These are phyloP conservation scores for Labroides dimidiatus DNA, from an alignment of 2,797 vertebrate species.

Conservation along the genomic window DNA sequence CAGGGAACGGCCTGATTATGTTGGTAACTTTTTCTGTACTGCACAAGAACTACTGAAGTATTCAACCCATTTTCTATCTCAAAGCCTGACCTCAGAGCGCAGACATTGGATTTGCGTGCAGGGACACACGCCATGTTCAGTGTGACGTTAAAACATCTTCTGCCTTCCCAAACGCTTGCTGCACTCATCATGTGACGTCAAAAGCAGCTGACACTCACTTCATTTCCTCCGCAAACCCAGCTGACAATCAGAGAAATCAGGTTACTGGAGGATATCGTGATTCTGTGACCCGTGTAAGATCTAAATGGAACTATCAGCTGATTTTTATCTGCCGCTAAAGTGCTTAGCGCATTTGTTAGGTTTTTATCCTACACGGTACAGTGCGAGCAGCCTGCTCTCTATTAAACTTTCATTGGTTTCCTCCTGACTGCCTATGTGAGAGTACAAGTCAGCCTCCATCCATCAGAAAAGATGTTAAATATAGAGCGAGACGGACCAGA, in stretches of 20 bases:
- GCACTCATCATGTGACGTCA: neutral
- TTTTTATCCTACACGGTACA: slow-evolving; percentile 31
- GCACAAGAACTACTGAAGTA: neutral
- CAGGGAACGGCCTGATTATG: no score
- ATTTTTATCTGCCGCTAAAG: slow-evolving; percentile 33
- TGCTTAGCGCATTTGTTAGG: slow-evolving; percentile 22
- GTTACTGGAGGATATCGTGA: slow-evolving; percentile 8
- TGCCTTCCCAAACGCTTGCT: neutral
- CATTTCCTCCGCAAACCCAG: slow-evolving; percentile 22
- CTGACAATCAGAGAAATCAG: slow-evolving; percentile 21
- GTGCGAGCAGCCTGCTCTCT: slow-evolving; percentile 53
- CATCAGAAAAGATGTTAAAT: slow-evolving; percentile 77
- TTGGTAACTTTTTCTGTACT: neutral
- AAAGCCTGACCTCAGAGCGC: slow-evolving; percentile 21
- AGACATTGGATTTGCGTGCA: neutral
- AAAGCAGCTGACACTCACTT: neutral
- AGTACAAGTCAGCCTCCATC: slow-evolving; percentile 71
- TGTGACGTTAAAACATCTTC: slow-evolving; percentile 1
- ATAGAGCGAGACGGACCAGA: slow-evolving; percentile 72
- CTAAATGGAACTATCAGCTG: slow-evolving; percentile 43
- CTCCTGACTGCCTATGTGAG: slow-evolving; percentile 61
- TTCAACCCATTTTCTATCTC: slow-evolving; percentile 10
- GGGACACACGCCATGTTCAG: neutral
- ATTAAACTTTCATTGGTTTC: slow-evolving; percentile 80
- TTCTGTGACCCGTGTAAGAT: slow-evolving; percentile 13